Evolutionary conservation across 2,113 vertebrate genomes (phyloP).

Genomic region (Haemorhous mexicanus): DNA sequence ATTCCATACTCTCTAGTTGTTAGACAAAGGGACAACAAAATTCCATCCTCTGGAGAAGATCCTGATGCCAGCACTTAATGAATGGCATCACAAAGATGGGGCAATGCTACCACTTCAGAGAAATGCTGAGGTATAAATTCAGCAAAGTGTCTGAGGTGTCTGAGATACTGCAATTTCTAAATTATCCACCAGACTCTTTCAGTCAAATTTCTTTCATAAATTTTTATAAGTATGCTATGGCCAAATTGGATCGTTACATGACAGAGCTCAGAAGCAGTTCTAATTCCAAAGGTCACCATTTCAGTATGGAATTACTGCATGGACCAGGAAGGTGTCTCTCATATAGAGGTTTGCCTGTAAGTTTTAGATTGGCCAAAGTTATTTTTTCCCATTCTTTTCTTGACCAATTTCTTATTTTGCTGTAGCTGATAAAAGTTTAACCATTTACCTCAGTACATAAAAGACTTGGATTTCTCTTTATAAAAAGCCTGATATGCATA

Average conservation of each 20-base stretch:
- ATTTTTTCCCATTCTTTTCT: not conserved
- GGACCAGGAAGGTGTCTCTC: not conserved
- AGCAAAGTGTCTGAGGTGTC: not conserved
- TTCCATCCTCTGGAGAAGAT: not conserved
- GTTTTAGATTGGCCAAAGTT: not conserved
- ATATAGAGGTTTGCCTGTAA: not conserved
- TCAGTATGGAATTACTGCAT: not conserved
- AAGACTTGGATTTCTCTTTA: not conserved
- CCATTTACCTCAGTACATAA: not conserved
- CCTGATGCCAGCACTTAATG: not conserved
- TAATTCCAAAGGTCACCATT: not conserved
- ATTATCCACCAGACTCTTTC: not conserved
- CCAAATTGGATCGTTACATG: not conserved
- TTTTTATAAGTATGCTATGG: not conserved
- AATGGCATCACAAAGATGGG: not conserved
- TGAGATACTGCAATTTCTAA: not conserved
- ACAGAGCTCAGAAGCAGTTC: not conserved
- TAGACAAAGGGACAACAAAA: not conserved
- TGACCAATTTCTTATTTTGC: not conserved
- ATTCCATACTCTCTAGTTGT: not conserved
- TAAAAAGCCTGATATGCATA: not conserved
- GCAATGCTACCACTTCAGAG: not conserved
- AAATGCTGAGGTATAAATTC: not conserved
- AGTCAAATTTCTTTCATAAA: not conserved
- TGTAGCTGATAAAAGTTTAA: not conserved